Base-by-base conservation (phyloP, 2,113 vertebrate genomes). In the Epinephelus lanceolatus region DNA sequence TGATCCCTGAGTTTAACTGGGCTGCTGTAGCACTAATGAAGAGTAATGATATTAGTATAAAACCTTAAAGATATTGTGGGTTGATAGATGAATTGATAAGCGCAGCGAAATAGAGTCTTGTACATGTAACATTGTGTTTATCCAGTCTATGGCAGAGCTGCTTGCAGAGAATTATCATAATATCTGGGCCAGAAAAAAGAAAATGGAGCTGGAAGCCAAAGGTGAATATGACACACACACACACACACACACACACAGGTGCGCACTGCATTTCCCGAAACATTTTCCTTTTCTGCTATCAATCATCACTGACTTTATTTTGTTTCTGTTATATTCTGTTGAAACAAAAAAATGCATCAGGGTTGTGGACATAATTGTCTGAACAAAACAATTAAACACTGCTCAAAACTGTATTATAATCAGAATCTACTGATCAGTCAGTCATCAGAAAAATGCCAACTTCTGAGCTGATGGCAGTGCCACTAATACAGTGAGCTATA, bases 111-210 rank as follows among this genome's bases (percentile, higher is more conserved):
- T 11, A 18, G 8, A 37, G 13, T 14, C 17, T 37, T 45, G 42
- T 12, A 57, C 4, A 23, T 40, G 4, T 65, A 33, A 53, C 15
- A 10, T 53, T 84, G 11, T 90, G 51, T 60, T 83, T 74, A 59
- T 92, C 56, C 91, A 99, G 98, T 96, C 98, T 17, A 97, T 99
- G 97, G 97, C 98, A 63, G 98, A 99, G 84, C 96, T 98, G 94
- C 97, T 99, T 88, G 98, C 98, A 21, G 98, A 99, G 92, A 99
- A 99, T 91, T 98, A 98, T 89, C 98, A 99, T 87, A 99, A 99
- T 59, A 97, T 97, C 87, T 99, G 98, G 98, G 97, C 98, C 63
- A 97, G 96, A 93, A 98, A 97, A 91, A 99, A 98, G 95, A 99
- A 99, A 85, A 81, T 96, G 74, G 98, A 99, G 52, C 94, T 99